phyloP scores from a whole-genome alignment of 2,797 vertebrate genomes.

The Myiothlypis chrysogaster region DNA sequence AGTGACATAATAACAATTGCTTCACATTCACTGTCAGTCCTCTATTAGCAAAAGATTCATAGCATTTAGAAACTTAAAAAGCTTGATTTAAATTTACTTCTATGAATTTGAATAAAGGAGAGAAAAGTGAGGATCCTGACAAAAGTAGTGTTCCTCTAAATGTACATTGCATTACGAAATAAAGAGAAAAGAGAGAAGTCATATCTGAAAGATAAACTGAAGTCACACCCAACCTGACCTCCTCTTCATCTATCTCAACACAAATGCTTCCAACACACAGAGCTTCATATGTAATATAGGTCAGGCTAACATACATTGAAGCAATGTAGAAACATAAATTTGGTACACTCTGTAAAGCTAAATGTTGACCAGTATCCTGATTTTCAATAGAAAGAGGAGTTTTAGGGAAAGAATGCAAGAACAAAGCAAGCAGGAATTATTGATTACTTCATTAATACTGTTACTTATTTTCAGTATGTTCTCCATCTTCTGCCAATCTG shows the following conservation, averaged over 20 bases:
- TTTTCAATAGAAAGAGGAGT: not conserved
- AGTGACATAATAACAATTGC: not conserved
- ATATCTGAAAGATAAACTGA: not conserved
- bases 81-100: not conserved
- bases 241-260: not conserved
- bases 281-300: not conserved
- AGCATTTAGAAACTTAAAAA: not conserved
- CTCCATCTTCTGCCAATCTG: not conserved
- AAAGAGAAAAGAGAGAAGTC: not conserved
- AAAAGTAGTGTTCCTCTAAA: not conserved
- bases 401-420: not conserved
- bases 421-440: not conserved
- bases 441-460: not conserved
- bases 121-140: not conserved
- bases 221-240: not conserved
- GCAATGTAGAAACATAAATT: not conserved
- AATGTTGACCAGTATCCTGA: not conserved
- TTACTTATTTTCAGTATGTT: not conserved
- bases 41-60: not conserved
- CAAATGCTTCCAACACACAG: not conserved
- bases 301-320: not conserved
- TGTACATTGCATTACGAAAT: not conserved
- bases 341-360: not conserved
- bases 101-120: not conserved
- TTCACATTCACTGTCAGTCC: not conserved